Evolutionary conservation across 2,888 invertebrate species (phyloP).

Genomic region (Sylvicola cinctus): DNA sequence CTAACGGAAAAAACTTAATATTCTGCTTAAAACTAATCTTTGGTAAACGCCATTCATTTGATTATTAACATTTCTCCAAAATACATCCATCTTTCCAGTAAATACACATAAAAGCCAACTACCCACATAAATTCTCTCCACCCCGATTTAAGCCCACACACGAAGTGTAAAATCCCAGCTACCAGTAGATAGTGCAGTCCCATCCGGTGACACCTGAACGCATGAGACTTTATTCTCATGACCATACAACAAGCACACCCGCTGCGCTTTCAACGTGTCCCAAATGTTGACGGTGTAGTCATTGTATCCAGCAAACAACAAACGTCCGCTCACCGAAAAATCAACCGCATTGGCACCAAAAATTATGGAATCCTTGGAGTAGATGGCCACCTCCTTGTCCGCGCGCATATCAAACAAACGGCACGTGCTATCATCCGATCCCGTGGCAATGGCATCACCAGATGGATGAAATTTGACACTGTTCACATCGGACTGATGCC

Average conservation of each 20-base stretch:
- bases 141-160: slow-evolving; percentile 28
- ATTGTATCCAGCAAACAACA: slow-evolving; percentile 95
- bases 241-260: slow-evolving; percentile 79
- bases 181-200: slow-evolving; percentile 90
- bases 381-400: slow-evolving; percentile 90
- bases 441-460: slow-evolving; percentile 95
- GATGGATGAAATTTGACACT: slow-evolving; percentile 96
- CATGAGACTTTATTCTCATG: slow-evolving; percentile 91
- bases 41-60: too few species aligned
- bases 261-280: slow-evolving; percentile 88
- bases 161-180: slow-evolving; percentile 90
- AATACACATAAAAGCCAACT: too few species aligned
- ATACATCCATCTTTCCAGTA: too few species aligned
- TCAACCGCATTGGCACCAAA: slow-evolving; percentile 97
- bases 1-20: too few species aligned
- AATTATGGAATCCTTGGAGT: slow-evolving; percentile 89
- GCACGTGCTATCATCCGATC: slow-evolving; percentile 97
- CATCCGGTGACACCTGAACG: slow-evolving; percentile 88
- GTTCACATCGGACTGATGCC: slow-evolving; percentile 96
- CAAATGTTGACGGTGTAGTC: slow-evolving; percentile 98
- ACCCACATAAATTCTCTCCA: slow-evolving; percentile 1
- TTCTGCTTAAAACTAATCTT: too few species aligned
- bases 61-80: too few species aligned
- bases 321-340: slow-evolving; percentile 85
- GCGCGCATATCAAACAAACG: slow-evolving; percentile 94